Conservation (phyloP, 2,797 vertebrate genomes). For the Neoniphon sammara region DNA sequence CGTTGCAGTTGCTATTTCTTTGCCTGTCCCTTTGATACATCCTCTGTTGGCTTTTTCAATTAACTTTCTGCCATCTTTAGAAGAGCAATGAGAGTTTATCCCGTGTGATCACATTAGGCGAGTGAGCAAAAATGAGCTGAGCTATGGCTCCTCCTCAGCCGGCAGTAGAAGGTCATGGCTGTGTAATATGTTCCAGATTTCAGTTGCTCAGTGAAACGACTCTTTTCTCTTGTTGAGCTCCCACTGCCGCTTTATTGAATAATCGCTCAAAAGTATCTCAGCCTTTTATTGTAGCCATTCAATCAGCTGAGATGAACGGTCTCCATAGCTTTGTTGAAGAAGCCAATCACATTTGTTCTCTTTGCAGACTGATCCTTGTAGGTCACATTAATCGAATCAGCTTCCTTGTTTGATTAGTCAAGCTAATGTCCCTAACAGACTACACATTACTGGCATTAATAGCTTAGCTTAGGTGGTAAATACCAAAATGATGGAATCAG, state of each 20-base stretch:
- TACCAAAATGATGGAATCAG: slow-evolving; percentile 34
- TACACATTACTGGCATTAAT: slow-evolving; percentile 24
- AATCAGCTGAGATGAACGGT: slow-evolving; percentile 61
- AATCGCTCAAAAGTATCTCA: slow-evolving; percentile 70
- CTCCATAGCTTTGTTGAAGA: slow-evolving; percentile 27
- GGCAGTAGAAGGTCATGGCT: slow-evolving; percentile 62
- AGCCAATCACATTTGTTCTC: slow-evolving; percentile 43
- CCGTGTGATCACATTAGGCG: slow-evolving; percentile 64
- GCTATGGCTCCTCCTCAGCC: slow-evolving; percentile 44
- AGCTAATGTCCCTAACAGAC: slow-evolving; percentile 38
- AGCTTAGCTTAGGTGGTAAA: slow-evolving; percentile 24
- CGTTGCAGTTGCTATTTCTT: slow-evolving; percentile 29
- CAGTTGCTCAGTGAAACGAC: slow-evolving; percentile 54
- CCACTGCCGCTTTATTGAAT: slow-evolving; percentile 71
- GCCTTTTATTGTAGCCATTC: slow-evolving; percentile 68
- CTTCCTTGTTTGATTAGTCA: slow-evolving; percentile 45
- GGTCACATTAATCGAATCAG: slow-evolving; percentile 36
- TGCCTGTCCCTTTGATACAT: slow-evolving; percentile 56
- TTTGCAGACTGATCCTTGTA: slow-evolving; percentile 27
- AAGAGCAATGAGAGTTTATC: slow-evolving; percentile 67
- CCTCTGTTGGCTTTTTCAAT: slow-evolving; percentile 70
- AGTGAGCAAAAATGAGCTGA: slow-evolving; percentile 55
- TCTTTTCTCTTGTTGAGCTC: slow-evolving; percentile 57
- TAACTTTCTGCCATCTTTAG: slow-evolving; percentile 73
- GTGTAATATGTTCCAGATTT: slow-evolving; percentile 63